Evolutionary conservation across 1,140 invertebrate species (phyloP), one percentile per base, ranked within the genome.

Genomic region (Drosophila arawakana): DNA sequence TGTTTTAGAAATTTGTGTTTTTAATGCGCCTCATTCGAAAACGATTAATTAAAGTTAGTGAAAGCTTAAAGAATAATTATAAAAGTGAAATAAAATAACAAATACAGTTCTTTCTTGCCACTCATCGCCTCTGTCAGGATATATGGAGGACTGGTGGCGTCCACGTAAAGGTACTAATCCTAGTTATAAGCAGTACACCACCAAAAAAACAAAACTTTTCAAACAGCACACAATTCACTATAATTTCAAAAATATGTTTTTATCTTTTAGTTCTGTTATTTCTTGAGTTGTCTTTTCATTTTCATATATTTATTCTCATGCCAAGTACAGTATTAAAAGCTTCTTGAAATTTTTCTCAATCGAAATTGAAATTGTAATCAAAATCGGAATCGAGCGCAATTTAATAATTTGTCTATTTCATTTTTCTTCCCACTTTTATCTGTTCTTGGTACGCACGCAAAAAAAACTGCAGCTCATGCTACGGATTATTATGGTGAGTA

Each of bases 401-500:
- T 83, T 86, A 86, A 86, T 86, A 86, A 89, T 83, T 86, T 86
- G 83, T 88, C 84, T 89, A 84, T 88, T 88, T 90, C 81, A 77
- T 92, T 78, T 76, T 78, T 81, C 70, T 84, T 73, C 65, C 59
- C 62, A 67, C 80, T 76, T 78, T 75, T 89, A 84, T 81, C 81
- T 89, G 84, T 89, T 83, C 79, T 92, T 88, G 83, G 84, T 81
- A 83, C 84, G 83, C 83, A 89, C 83, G 76, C 76, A 88, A 88
- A 88, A 88, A 83, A 89, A 76, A 86, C 73, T 89, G 73, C 90
- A 98, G 97, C 97, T 95, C 97, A 98, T 95, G 96, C 97, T 93
- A 97, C 98, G 95, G 97, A 98, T 95, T 98, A 98, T 95, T 98
- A 98, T 97, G 97, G 98, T 99, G 97, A 99, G 98, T 98, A 90